Conservation (phyloP, 2,113 vertebrate species). For the Grammomys surdaster region DNA sequence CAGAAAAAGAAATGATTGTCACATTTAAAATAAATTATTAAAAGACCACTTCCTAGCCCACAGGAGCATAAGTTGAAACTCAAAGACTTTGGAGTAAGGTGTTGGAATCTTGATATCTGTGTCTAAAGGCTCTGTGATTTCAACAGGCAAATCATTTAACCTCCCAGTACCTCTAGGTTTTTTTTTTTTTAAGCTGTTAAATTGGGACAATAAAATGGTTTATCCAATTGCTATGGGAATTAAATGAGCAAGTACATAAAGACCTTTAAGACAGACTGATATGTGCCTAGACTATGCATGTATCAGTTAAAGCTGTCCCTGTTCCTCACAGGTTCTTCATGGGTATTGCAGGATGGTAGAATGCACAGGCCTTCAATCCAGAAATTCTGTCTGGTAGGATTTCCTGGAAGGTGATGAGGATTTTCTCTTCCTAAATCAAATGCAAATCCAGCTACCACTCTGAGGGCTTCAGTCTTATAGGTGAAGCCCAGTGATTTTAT, state of each 20-base stretch:
- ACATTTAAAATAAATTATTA: neutral
- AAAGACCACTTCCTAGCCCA: neutral
- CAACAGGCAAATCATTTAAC: neutral
- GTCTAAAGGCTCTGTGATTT: neutral
- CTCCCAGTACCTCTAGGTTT: neutral
- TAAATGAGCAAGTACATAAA: neutral
- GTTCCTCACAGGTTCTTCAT: accelerated
- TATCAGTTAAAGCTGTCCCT: neutral
- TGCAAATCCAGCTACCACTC: neutral
- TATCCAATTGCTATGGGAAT: neutral
- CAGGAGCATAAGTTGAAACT: neutral
- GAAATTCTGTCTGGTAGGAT: neutral
- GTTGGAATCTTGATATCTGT: neutral
- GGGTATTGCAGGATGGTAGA: accelerated
- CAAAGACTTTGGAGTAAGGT: neutral
- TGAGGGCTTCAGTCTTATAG: neutral
- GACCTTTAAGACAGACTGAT: neutral
- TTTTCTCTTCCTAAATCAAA: neutral
- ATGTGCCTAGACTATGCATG: neutral
- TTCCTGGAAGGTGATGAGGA: neutral
- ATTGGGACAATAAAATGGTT: neutral
- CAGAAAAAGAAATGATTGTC: neutral
- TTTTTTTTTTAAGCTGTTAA: neutral
- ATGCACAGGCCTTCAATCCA: neutral
- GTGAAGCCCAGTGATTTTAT: slow-evolving; percentile 20